phyloP scores from a whole-genome alignment of 2,797 vertebrate genomes.

The Acrossocheilus fasciatus region DNA sequence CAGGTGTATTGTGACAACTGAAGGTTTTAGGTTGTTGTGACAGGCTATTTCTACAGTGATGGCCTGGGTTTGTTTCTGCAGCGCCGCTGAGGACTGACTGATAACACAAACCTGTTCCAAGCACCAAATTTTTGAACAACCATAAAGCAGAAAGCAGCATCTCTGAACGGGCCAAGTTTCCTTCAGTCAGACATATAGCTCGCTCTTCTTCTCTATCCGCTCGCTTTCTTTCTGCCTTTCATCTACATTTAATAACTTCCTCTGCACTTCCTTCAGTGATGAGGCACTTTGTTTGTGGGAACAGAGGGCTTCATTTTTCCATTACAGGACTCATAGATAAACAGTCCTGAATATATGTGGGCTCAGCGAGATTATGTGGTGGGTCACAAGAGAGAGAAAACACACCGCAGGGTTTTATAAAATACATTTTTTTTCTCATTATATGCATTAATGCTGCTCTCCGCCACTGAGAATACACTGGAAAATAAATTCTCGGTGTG shows the following conservation, averaged over 20 bases:
- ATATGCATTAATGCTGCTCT: slow-evolving; percentile 15
- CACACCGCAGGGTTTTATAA: neutral
- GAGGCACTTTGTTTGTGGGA: slow-evolving; percentile 12
- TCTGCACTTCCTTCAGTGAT: slow-evolving; percentile 12
- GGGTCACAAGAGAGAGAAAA: neutral
- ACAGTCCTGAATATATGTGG: slow-evolving; percentile 15
- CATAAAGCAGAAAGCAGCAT: slow-evolving; percentile 36
- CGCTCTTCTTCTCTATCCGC: neutral
- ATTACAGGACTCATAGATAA: slow-evolving; percentile 15
- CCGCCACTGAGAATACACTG: neutral
- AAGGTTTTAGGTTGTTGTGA: neutral
- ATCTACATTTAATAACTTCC: slow-evolving; percentile 41
- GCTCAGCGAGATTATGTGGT: neutral
- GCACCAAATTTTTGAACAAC: slow-evolving; percentile 15
- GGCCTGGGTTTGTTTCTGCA: slow-evolving; percentile 22
- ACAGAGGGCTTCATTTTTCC: slow-evolving; percentile 21
- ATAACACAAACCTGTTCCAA: slow-evolving; percentile 42
- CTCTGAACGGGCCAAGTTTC: slow-evolving; percentile 20
- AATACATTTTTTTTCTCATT: slow-evolving; percentile 19
- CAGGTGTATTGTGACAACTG: neutral
- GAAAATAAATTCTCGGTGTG: neutral
- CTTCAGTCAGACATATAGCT: neutral
- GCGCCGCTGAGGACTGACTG: neutral
- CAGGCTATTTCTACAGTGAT: neutral
- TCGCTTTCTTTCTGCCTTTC: slow-evolving; percentile 40